Evolutionary conservation across 2,888 invertebrate genomes (phyloP), one percentile per base, ranked within the genome.

Genomic region (Oligia strigilis): DNA sequence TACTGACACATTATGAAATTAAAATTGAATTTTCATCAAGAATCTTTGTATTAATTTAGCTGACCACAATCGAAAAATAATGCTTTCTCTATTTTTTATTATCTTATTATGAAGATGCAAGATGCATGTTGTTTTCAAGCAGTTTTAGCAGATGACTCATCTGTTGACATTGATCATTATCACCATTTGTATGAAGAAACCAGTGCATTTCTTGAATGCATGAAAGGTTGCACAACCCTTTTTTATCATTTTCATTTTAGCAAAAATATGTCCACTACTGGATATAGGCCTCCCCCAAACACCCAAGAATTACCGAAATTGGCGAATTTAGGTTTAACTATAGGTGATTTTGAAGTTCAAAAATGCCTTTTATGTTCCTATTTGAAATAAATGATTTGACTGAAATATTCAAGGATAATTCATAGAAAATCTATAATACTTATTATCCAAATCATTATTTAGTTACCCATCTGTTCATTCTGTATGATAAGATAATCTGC

Each of bases 91-190:
- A n/a, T n/a, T 49, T 46, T n/a, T 72, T 65, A 9, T 23, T 14
- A 58, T 43, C 2, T 29, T n/a, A 58, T 17, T 70, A 40, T 14
- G 13, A 23, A 60, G 6, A n/a, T 19, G 62, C 29, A 70, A 36
- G 9, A 9, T n/a, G 14, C 36, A 40, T 43, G 29, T 40, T 73
- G n/a, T 29, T 29, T 60, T 29, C 43, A 73, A 84, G 5, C 29
- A 64, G 2, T 73, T 43, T 43, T 78, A 62, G 17, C 29, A 9
- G 46, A 70, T 84, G 67, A 83, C 43, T 83, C 62, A 73, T 64
- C 29, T 43, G 46, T 65, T 80, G 58, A 74, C 23, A 75, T 40
- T 74, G 73, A 74, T 62, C 52, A n/a, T 72, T 64, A 58, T 55
- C 52, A 43, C 4, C 13, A 77, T 78, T 65, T 29, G 29, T 62